Evolutionary conservation across 2,888 invertebrate genomes (phyloP).

Genomic region (Prosapia bicincta): DNA sequence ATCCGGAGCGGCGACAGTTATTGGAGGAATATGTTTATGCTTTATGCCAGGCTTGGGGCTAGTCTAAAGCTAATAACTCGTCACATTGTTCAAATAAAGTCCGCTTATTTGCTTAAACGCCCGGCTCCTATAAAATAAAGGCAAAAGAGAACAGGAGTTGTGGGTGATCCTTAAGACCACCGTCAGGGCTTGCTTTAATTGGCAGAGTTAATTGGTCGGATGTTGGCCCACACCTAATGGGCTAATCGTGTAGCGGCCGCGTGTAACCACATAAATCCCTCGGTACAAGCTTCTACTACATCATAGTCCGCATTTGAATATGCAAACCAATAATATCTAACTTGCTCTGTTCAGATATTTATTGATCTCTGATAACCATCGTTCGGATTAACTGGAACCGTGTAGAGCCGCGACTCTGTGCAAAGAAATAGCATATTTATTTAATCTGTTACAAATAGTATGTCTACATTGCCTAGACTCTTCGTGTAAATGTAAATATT

Average conservation of each 20-base stretch:
- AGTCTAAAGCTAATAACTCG: neutral
- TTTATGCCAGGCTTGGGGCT: neutral
- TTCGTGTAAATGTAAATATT: neutral
- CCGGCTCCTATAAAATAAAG: neutral
- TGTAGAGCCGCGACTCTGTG: neutral
- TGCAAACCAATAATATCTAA: neutral
- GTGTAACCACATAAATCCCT: neutral
- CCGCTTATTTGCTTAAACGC: neutral
- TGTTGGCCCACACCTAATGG: conserved; percentile 2
- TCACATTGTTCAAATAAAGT: neutral
- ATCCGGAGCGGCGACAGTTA: neutral
- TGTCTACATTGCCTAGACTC: neutral
- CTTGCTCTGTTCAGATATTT: neutral
- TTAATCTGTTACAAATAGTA: neutral
- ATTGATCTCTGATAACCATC: neutral
- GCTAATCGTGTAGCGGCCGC: neutral
- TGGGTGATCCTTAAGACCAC: neutral
- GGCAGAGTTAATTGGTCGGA: neutral
- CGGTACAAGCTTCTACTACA: neutral
- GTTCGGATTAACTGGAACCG: neutral
- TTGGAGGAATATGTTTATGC: neutral
- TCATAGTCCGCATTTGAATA: conserved; percentile 2
- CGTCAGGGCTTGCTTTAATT: neutral
- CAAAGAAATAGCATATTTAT: neutral
- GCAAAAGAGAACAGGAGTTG: neutral